These are phyloP conservation scores for Campoletis raptor DNA, from an alignment of 2,888 invertebrate species.

Conservation along the genomic window DNA sequence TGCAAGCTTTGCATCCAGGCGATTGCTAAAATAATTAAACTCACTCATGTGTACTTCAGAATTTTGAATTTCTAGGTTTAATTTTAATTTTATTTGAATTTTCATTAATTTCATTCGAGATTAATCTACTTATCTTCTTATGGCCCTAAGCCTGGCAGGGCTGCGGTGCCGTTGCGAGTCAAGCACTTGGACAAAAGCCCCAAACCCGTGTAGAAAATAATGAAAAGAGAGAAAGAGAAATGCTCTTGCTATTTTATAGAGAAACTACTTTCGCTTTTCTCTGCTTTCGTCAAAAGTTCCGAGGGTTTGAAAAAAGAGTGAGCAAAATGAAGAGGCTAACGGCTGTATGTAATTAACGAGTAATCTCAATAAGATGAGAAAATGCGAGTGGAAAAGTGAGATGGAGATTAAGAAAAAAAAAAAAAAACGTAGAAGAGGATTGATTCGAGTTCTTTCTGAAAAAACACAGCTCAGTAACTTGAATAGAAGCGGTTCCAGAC, in stretches of 20 bases:
- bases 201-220: constrained; percentile 42
- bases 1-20: too few relatives aligned
- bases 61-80: too few relatives aligned
- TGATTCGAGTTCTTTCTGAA: constrained; percentile 38
- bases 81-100: background rate
- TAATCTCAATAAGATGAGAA: constrained; percentile 78
- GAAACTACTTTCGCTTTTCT: constrained; percentile 20
- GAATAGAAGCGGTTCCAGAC: constrained; percentile 44
- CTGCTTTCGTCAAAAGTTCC: constrained; percentile 65
- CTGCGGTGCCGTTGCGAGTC: constrained; percentile 34
- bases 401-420: too few relatives aligned
- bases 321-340: constrained; percentile 56
- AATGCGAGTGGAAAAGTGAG: constrained; percentile 39
- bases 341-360: constrained; percentile 79
- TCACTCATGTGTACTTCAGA: background rate
- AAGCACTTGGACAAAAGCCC: constrained; percentile 30
- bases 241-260: background rate
- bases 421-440: constrained; percentile 53
- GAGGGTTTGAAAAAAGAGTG: constrained; percentile 53
- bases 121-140: constrained; percentile 42
- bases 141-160: background rate
- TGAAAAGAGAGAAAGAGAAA: constrained; percentile 41
- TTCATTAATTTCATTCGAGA: constrained; percentile 10
- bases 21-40: background rate
- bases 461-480: constrained; percentile 35